Evolutionary conservation across 2,888 invertebrate species (phyloP), one percentile per base, ranked within the genome.

Genomic region (Chalcosyrphus nemorum): DNA sequence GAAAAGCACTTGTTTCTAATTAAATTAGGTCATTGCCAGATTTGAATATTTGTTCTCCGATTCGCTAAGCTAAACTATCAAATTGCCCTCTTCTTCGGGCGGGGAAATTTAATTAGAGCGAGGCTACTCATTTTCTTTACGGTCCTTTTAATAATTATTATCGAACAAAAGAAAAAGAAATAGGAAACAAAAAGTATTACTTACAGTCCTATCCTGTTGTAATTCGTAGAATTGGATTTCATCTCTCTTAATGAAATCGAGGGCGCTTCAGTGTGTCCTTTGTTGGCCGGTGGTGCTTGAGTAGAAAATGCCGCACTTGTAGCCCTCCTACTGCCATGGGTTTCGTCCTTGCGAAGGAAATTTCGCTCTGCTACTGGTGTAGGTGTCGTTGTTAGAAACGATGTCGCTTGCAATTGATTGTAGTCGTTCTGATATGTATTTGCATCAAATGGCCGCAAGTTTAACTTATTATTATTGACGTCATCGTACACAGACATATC

Each of bases 401-500:
- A 59, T 17, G 74, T 78, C 13, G 32, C 74, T 76, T 68, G 68
- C 74, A 74, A 27, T 59, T 68, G 81, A 77, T 81, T 80, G 47
- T 77, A 81, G 9, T 54, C 75, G 52, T 76, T 71, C 72, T 90
- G 90, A 90, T 90, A 90, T 90, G 90, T 90, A 86, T 87, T 87
- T 66, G 82, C 80, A 87, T 88, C 87, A 77, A 89, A 88, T 81
- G 88, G 89, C 86, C 89, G 89, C 87, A 91, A 87, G 87, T 91
- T 91, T 87, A 91, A 89, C 88, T 90, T 91, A 89, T 91, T 91
- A 86, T 91, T 89, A 86, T 89, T 91, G 86, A 91, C 91, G 88
- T 91, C 91, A 87, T 91, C 91, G 78, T 91, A 91, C 59, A 90
- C 88, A 75, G 91, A 91, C 89, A 90, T 90, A 87, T 91, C 91